A percentile compares a stretch with the other conserved stretches of the same genome.
phyloP scores from a whole-genome alignment of 2,797 vertebrate species.

The Tapera naevia region DNA sequence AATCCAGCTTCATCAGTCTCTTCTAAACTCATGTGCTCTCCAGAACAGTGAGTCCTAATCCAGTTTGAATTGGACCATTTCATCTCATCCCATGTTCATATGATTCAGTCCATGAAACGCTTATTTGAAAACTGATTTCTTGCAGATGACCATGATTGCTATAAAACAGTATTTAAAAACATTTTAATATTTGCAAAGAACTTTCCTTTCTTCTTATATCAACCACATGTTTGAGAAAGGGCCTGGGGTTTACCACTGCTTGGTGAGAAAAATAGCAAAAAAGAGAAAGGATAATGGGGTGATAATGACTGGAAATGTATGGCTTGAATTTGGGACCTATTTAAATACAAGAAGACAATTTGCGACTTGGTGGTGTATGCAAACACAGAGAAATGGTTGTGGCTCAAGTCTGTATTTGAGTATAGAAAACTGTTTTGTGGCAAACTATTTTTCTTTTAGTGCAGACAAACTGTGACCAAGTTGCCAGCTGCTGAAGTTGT shows the following conservation, averaged over 20 bases:
- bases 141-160: slow-evolving; percentile 49
- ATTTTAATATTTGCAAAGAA: slow-evolving; percentile 44
- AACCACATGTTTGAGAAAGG: slow-evolving; percentile 54
- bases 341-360: slow-evolving; percentile 52
- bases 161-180: slow-evolving; percentile 41
- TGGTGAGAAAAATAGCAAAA: slow-evolving; percentile 43
- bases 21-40: slow-evolving; percentile 21
- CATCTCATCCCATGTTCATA: not conserved
- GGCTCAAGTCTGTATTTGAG: not conserved
- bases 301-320: slow-evolving; percentile 61
- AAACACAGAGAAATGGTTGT: slow-evolving; percentile 33
- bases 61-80: not conserved
- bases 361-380: not conserved
- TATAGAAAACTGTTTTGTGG: not conserved
- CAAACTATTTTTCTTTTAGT: not conserved
- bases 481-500: not conserved
- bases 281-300: slow-evolving; percentile 54
- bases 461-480: not conserved
- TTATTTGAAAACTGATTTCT: slow-evolving; percentile 62
- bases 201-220: slow-evolving; percentile 58
- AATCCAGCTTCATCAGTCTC: not conserved
- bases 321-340: slow-evolving; percentile 43
- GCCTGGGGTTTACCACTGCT: slow-evolving; percentile 53
- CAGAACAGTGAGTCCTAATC: slow-evolving; percentile 6
- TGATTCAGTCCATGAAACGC: slow-evolving; percentile 43